phyloP scores from a whole-genome alignment of 2,113 vertebrate genomes.

The Nycticebus coucang region DNA sequence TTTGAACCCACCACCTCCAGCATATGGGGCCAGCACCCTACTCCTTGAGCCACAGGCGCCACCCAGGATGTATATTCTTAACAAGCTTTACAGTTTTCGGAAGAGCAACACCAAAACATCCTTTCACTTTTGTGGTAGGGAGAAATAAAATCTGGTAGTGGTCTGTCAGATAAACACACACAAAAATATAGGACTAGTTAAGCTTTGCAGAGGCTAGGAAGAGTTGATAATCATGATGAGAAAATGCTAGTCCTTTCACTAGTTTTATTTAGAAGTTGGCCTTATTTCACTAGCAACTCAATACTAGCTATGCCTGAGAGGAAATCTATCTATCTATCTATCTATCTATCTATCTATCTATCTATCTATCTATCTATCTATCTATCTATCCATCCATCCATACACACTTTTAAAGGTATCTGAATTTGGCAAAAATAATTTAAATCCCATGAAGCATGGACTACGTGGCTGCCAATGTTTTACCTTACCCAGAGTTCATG shows the following conservation, averaged over 20 bases:
- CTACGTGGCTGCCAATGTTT: neutral
- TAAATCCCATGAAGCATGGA: neutral
- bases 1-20: too few relatives aligned
- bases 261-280: neutral
- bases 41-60: too few relatives aligned
- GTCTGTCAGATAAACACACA: neutral
- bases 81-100: neutral
- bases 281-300: constrained; percentile 21
- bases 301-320: neutral
- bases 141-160: neutral
- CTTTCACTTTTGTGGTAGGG: neutral
- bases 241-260: neutral
- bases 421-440: constrained; percentile 18
- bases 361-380: neutral
- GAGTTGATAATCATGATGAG: neutral
- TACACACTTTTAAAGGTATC: neutral
- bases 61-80: neutral
- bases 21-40: too few relatives aligned
- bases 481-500: neutral
- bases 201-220: neutral
- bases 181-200: neutral
- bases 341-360: neutral
- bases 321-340: neutral
- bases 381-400: neutral
- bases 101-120: neutral